These are phyloP conservation scores for Chaetops frenatus DNA, from an alignment of 2,113 vertebrate genomes.

Conservation along the genomic window DNA sequence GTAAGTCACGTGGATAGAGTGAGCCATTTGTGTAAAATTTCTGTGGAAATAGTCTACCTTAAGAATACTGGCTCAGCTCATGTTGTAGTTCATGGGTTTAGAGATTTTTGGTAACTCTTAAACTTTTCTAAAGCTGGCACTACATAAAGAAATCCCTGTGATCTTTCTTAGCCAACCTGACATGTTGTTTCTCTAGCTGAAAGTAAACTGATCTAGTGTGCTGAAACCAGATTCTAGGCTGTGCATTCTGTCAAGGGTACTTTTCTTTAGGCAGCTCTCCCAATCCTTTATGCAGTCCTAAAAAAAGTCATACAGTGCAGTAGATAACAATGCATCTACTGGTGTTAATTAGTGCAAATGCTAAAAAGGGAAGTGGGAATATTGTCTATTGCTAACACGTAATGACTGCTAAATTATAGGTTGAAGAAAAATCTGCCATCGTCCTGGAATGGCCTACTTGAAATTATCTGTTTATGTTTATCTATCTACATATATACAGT, in stretches of 20 bases:
- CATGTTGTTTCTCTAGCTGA: constrained; percentile 49
- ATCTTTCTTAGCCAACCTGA: constrained; percentile 49
- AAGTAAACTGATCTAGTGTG: constrained; percentile 38
- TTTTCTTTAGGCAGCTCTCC: not conserved
- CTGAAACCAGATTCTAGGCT: constrained; percentile 13
- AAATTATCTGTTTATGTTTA: not conserved
- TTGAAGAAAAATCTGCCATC: not conserved
- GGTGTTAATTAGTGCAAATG: not conserved
- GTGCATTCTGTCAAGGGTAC: not conserved
- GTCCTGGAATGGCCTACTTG: not conserved
- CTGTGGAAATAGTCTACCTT: not conserved
- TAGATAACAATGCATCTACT: not conserved
- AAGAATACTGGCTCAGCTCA: constrained; percentile 18
- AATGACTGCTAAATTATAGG: not conserved
- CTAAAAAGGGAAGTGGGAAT: not conserved
- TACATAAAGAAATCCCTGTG: constrained; percentile 30
- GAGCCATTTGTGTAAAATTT: not conserved
- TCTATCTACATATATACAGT: too few species aligned
- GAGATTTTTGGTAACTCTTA: constrained; percentile 9
- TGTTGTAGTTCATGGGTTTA: constrained; percentile 27
- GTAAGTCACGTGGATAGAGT: not conserved
- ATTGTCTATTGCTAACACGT: not conserved
- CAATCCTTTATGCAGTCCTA: not conserved
- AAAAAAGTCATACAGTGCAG: not conserved
- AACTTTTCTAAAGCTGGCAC: constrained; percentile 27